These are phyloP conservation scores for Tychaedon coryphoeus DNA, from an alignment of 2,113 vertebrate genomes.

Conservation along the genomic window DNA sequence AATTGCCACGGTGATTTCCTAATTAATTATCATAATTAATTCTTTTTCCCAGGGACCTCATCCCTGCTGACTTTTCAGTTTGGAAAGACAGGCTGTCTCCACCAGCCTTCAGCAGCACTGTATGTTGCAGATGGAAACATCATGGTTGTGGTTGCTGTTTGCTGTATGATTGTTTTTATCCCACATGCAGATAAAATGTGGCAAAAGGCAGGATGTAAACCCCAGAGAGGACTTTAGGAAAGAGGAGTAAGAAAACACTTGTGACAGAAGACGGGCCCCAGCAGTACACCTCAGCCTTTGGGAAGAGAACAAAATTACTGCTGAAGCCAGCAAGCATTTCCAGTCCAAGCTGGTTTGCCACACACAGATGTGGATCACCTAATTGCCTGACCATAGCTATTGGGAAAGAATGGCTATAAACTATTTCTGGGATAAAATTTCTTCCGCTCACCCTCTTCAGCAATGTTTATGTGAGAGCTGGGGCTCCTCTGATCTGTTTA, in stretches of 20 bases:
- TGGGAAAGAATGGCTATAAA: neutral
- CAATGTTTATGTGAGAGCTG: neutral
- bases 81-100: neutral
- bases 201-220: neutral
- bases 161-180: neutral
- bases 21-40: neutral
- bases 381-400: rapidly evolving
- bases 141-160: neutral
- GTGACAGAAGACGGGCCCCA: rapidly evolving
- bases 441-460: neutral
- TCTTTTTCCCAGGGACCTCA: neutral
- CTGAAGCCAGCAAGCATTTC: neutral
- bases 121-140: neutral
- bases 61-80: neutral
- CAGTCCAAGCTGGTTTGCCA: neutral
- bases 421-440: neutral
- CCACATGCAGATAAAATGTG: rapidly evolving
- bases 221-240: neutral
- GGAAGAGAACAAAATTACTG: neutral
- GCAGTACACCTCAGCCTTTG: neutral
- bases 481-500: neutral
- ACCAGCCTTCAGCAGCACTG: neutral
- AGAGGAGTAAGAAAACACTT: neutral
- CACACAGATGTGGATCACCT: neutral
- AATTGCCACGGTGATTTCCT: neutral